Percentiles rank a stretch among this genome's conserved stretches.
Evolutionary conservation across 2,797 vertebrate species (phyloP).

Genomic region (Sebastolobus altivelis): DNA sequence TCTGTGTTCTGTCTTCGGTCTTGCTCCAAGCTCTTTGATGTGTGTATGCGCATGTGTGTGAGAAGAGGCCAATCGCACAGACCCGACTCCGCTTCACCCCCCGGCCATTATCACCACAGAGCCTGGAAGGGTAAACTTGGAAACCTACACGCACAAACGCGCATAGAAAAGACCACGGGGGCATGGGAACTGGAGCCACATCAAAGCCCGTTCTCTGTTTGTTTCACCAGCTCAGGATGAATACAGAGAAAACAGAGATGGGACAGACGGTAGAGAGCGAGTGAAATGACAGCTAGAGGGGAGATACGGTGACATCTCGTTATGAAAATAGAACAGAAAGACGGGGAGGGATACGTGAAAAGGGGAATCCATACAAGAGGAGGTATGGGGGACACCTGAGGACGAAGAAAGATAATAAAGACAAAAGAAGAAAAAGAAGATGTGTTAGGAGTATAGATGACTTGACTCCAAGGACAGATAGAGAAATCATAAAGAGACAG

Average conservation of each 20-base stretch:
- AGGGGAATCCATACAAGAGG: constrained; percentile 15
- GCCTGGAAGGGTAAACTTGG: constrained; percentile 48
- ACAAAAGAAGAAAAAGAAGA: not conserved
- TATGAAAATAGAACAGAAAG: constrained; percentile 41
- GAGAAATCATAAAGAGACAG: constrained; percentile 20
- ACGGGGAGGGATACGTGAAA: not conserved
- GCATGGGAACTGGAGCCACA: constrained; percentile 65
- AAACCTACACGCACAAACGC: constrained; percentile 42
- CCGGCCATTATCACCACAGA: constrained; percentile 47
- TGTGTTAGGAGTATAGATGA: constrained; percentile 22
- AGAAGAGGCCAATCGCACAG: constrained; percentile 9
- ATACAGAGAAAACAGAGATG: constrained; percentile 16
- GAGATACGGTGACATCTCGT: constrained; percentile 33
- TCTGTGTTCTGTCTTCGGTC: constrained; percentile 45
- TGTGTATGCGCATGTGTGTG: not conserved
- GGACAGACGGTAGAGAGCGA: constrained; percentile 7
- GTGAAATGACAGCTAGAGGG: constrained; percentile 20
- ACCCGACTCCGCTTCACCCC: constrained; percentile 32
- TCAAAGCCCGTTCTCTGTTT: constrained; percentile 63
- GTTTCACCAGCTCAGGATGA: constrained; percentile 52
- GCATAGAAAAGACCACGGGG: constrained; percentile 52
- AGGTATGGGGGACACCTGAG: constrained; percentile 33
- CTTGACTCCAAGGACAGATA: constrained; percentile 36
- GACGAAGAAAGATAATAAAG: constrained; percentile 22
- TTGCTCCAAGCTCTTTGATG: constrained; percentile 55